Evolutionary conservation across 2,888 invertebrate species (phyloP), one percentile per base, ranked within the genome.

Genomic region (Tineola bisselliella): DNA sequence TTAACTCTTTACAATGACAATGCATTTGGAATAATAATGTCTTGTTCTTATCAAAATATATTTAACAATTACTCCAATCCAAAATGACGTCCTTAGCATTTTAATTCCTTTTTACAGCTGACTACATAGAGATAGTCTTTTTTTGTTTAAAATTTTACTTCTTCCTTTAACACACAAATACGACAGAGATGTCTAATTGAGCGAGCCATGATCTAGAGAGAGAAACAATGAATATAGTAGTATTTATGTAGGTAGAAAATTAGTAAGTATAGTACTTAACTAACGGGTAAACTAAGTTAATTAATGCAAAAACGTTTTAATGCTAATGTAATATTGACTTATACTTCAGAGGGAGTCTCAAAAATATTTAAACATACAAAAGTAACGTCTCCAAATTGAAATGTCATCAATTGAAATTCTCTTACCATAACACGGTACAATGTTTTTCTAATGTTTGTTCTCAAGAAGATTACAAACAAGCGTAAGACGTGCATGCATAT

Each of bases 361-460:
- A 54, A 19, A 54, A 8, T 19, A 12, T 19, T 59, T 59, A 60
- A 60, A 60, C 4, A 60, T 61, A 64, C 62, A 60, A 25, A 25
- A 43, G 65, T 66, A 67, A 65, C 68, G 66, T 66, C 74, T 72
- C 66, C 70, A 73, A 73, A 72, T 70, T 66, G 66, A 67, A 69
- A 66, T 67, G 70, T 75, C 74, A 75, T 71, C 70, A 70, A 66
- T 67, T 67, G 67, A 66, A 68, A 66, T 65, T 67, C 70, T 63
- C 66, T 70, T 68, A 59, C 33, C 8, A 18, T 38, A 18, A 43
- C 11, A 58, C 13, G 33, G 30, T 11, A 58, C 33, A 15, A 33
- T 84, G 79, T 83, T 83, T 79, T 84, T 81, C 81, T 80, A 77
- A 68, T 80, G 75, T 81, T 82, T 84, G 80, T 76, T 80, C 77